A percentile compares a stretch with the other conserved stretches of the same genome.
phyloP scores from a whole-genome alignment of 2,113 vertebrate genomes.

The Morone chrysops region DNA sequence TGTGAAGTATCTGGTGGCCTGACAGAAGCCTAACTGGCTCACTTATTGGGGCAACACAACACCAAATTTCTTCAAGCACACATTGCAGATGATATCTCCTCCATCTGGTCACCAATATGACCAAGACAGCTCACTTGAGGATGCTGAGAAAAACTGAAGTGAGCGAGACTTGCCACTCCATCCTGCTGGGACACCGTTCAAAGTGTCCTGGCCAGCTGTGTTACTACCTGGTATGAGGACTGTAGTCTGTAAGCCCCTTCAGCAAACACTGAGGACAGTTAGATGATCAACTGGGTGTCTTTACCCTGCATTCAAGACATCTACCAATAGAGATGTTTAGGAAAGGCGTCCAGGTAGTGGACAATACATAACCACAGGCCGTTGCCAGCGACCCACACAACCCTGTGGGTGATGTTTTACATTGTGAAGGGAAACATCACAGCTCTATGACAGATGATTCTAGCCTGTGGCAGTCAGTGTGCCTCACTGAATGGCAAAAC shows the following conservation, averaged over 20 bases:
- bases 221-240: neutral
- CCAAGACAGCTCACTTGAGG: neutral
- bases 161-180: neutral
- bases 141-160: neutral
- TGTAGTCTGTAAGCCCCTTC: neutral
- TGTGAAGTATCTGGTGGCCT: neutral
- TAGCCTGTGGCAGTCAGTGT: conserved; percentile 43
- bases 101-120: neutral
- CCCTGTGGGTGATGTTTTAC: conserved; percentile 23
- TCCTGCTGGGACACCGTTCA: neutral
- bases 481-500: conserved; percentile 45
- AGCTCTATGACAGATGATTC: conserved; percentile 64
- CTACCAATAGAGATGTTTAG: neutral
- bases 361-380: neutral
- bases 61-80: neutral
- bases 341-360: neutral
- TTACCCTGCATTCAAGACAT: neutral
- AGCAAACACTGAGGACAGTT: neutral
- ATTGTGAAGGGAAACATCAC: conserved; percentile 38
- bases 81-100: neutral
- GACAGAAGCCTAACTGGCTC: neutral
- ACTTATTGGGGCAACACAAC: neutral
- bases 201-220: neutral
- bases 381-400: conserved; percentile 33
- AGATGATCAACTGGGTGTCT: neutral